Evolutionary conservation across 2,797 vertebrate genomes (phyloP).

Genomic region (Protonibea diacanthus): DNA sequence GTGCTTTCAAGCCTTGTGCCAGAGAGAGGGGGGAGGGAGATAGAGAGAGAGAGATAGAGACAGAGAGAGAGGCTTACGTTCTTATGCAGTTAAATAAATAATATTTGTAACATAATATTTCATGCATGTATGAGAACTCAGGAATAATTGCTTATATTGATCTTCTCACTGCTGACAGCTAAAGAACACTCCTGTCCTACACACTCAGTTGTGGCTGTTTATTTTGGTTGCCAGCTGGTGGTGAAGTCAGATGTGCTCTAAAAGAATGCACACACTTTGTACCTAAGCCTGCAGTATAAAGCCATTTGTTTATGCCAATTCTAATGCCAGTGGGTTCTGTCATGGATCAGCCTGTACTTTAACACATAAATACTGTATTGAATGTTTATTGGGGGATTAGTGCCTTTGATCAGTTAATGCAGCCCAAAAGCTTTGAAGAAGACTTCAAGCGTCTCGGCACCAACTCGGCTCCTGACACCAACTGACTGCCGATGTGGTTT

Average conservation of each 20-base stretch:
- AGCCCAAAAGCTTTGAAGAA: constrained; percentile 56
- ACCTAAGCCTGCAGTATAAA: constrained; percentile 21
- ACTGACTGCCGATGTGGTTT: background rate
- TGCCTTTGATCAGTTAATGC: constrained; percentile 70
- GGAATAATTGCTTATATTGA: background rate
- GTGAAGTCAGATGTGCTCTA: constrained; percentile 42
- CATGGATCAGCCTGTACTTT: constrained; percentile 55
- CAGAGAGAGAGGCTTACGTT: background rate
- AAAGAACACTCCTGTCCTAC: background rate
- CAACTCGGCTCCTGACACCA: background rate
- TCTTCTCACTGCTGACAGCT: background rate
- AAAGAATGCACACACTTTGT: constrained; percentile 6
- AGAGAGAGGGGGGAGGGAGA: background rate
- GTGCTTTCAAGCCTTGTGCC: too few relatives aligned
- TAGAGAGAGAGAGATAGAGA: background rate
- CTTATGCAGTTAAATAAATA: background rate
- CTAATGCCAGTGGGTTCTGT: constrained; percentile 49
- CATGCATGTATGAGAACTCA: background rate
- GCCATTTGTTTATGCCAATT: constrained; percentile 51
- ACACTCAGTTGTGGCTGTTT: background rate
- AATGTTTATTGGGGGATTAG: constrained; percentile 61
- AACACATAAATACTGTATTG: constrained; percentile 63
- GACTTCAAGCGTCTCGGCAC: constrained; percentile 42
- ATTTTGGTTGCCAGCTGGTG: constrained; percentile 32
- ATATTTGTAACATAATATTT: constrained; percentile 1